These are phyloP conservation scores for Oscheius sp. DNA, from an alignment of 2,888 invertebrate genomes.

Conservation along the genomic window DNA sequence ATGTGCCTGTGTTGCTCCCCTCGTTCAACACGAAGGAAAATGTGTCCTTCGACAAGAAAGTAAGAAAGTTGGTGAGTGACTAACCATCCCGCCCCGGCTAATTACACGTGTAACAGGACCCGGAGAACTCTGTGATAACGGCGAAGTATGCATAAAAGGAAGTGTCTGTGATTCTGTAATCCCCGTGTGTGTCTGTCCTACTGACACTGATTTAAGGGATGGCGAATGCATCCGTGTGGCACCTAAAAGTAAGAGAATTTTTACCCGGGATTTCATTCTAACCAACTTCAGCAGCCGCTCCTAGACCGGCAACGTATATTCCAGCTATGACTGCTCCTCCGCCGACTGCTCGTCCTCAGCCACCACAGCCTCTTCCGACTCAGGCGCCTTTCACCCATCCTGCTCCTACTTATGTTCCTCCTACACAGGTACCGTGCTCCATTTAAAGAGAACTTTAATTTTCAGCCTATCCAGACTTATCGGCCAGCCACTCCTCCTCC, in stretches of 20 bases:
- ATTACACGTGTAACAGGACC: constrained; percentile 45
- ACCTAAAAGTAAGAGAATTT: not conserved
- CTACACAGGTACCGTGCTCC: constrained; percentile 4
- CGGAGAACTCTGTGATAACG: constrained; percentile 68
- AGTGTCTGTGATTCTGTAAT: constrained; percentile 68
- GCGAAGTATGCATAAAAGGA: constrained; percentile 67
- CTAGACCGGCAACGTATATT: not conserved
- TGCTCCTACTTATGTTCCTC: constrained; percentile 15
- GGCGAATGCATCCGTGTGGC: constrained; percentile 53
- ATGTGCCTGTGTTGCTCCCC: constrained; percentile 68
- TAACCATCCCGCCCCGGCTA: not conserved
- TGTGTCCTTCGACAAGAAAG: constrained; percentile 60
- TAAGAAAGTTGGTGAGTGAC: constrained; percentile 61
- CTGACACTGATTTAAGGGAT: constrained; percentile 65
- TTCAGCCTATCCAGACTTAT: constrained; percentile 16
- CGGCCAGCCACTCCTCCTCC: constrained; percentile 13
- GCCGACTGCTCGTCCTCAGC: constrained; percentile 17
- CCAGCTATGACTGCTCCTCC: constrained; percentile 17
- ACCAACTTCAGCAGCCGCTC: not conserved
- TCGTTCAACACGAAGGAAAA: constrained; percentile 66
- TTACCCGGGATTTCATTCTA: not conserved
- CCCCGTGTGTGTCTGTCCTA: constrained; percentile 71
- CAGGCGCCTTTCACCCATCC: constrained; percentile 31
- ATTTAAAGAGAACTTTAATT: not conserved
- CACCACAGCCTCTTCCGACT: constrained; percentile 1